A percentile compares a stretch with the other conserved stretches of the same genome.
These are phyloP conservation scores for Strigamia transsilvanica DNA, from an alignment of 2,888 invertebrate genomes.

Conservation along the genomic window DNA sequence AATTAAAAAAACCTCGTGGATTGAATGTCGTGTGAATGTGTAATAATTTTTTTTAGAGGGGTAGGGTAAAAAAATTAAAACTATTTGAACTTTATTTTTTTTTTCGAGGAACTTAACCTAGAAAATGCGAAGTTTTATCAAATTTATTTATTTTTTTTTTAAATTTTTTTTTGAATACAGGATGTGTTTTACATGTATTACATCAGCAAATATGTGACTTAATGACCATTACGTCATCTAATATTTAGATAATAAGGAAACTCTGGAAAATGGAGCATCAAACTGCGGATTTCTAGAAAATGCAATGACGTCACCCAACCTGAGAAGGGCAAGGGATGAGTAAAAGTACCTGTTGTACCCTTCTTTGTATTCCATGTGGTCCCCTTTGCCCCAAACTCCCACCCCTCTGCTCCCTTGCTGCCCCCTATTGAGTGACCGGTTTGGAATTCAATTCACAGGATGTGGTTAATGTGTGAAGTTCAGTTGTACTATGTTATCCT, in stretches of 20 bases:
- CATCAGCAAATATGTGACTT: not conserved
- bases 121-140: too few relatives aligned
- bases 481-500: constrained; percentile 48
- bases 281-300: not conserved
- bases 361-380: constrained; percentile 37
- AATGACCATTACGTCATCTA: not conserved
- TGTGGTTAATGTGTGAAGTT: constrained; percentile 48
- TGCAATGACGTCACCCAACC: not conserved
- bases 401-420: constrained; percentile 35
- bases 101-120: too few relatives aligned
- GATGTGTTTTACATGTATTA: not conserved
- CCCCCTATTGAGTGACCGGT: constrained; percentile 46
- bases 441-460: constrained; percentile 49
- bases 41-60: not conserved
- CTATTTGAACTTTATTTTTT: too few relatives aligned
- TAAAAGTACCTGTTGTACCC: constrained; percentile 47
- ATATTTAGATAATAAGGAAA: not conserved
- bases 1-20: not conserved
- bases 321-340: constrained; percentile 31
- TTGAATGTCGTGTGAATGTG: constrained; percentile 16
- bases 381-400: constrained; percentile 21
- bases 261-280: not conserved
- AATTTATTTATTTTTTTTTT: constrained; percentile 11
- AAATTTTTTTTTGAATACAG: not conserved
- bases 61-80: not conserved